Evolutionary conservation across 2,888 invertebrate species (phyloP).

Genomic region (Cheilosia vernalis): DNA sequence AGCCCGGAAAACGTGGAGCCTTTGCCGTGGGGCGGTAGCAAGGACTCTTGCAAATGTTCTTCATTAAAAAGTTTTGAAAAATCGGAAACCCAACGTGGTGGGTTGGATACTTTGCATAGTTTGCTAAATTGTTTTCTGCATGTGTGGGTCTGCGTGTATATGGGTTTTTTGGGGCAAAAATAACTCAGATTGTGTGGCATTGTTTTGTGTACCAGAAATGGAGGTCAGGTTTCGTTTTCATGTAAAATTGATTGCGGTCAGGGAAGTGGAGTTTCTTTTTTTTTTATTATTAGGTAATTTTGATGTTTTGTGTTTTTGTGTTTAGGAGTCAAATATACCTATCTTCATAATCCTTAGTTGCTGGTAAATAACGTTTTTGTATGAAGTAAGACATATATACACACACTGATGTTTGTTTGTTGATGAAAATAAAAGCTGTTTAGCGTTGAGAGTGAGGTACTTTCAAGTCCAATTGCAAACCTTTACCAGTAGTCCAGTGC

Average conservation of each 20-base stretch:
- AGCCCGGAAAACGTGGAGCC: slow-evolving; percentile 30
- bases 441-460: too few relatives aligned
- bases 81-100: slow-evolving; percentile 22
- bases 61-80: slow-evolving; percentile 58
- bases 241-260: slow-evolving; percentile 49
- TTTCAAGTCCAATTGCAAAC: too few relatives aligned
- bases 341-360: too few relatives aligned
- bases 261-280: slow-evolving; percentile 17
- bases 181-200: slow-evolving; percentile 35
- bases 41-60: slow-evolving; percentile 32
- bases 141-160: not conserved
- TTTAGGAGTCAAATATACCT: not conserved
- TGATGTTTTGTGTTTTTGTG: slow-evolving; percentile 3
- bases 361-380: too few relatives aligned
- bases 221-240: slow-evolving; percentile 31
- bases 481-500: too few relatives aligned
- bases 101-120: slow-evolving; percentile 45
- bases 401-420: too few relatives aligned
- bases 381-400: too few relatives aligned
- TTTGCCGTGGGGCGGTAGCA: not conserved
- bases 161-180: not conserved
- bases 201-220: slow-evolving; percentile 15
- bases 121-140: slow-evolving; percentile 27
- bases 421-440: too few relatives aligned
- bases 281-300: slow-evolving; percentile 5